Percentiles rank a stretch among this genome's conserved stretches.
Evolutionary conservation across 2,113 vertebrate genomes (phyloP).

Genomic region (Chaetops frenatus): DNA sequence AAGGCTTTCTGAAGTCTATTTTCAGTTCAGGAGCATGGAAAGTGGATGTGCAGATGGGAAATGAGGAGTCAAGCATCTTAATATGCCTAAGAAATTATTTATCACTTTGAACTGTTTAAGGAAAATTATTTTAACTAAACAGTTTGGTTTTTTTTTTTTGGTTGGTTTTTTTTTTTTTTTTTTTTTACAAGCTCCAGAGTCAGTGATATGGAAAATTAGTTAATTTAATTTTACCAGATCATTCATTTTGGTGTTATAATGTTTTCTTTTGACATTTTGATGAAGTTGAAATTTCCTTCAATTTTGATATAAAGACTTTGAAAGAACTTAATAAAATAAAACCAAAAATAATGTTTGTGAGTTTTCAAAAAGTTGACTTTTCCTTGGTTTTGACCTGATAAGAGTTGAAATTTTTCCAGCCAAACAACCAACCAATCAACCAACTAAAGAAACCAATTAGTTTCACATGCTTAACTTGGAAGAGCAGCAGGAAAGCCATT

Average conservation of each 20-base stretch:
- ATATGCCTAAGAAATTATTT: not conserved
- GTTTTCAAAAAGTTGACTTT: not conserved
- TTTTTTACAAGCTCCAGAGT: not conserved
- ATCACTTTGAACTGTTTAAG: not conserved
- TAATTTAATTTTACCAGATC: not conserved
- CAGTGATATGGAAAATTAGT: not conserved
- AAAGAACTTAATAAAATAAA: not conserved
- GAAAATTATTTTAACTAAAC: not conserved
- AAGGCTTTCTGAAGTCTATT: not conserved
- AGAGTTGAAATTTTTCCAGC: not conserved
- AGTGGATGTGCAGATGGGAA: not conserved
- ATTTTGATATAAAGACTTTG: not conserved
- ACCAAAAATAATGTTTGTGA: not conserved
- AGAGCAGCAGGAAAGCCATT: not conserved
- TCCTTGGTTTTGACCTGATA: not conserved
- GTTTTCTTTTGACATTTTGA: not conserved
- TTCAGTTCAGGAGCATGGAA: not conserved
- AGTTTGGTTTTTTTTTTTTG: not conserved
- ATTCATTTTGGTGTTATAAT: not conserved
- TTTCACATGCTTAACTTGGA: not conserved
- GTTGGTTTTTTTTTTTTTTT: not conserved
- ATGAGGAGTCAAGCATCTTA: not conserved
- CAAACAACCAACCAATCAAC: not conserved
- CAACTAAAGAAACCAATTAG: not conserved
- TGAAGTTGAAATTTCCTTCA: not conserved